Evolutionary conservation across 1,140 invertebrate genomes (phyloP).

Genomic region (Hyles vespertilio): DNA sequence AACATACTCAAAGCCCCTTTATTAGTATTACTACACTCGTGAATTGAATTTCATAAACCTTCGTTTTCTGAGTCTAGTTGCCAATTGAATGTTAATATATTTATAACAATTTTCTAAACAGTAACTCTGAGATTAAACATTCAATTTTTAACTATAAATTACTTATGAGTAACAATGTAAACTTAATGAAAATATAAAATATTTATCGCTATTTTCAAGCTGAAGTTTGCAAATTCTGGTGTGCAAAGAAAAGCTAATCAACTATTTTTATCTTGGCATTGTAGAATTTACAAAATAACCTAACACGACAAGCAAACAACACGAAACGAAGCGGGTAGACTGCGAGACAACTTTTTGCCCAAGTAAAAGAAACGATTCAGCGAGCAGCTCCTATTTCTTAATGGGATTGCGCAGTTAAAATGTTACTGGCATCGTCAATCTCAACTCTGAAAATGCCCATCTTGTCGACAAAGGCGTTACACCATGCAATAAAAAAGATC

Average conservation of each 20-base stretch:
- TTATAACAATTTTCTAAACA: no score
- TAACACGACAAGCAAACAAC: not conserved
- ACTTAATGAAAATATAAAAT: no score
- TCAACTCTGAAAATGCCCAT: not conserved
- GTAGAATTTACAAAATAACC: not conserved
- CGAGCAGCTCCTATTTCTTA: constrained; percentile 8
- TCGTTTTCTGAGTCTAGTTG: no score
- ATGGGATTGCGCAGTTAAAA: constrained; percentile 13
- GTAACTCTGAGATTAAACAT: no score
- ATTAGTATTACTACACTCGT: no score
- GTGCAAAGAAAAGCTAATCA: not conserved
- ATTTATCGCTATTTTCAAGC: no score
- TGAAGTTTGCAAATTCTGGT: no score
- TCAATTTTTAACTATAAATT: no score
- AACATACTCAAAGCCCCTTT: no score
- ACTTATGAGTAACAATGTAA: no score
- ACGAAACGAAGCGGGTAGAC: not conserved
- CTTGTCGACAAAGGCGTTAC: not conserved
- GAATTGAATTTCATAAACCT: no score
- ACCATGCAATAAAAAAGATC: constrained; percentile 1
- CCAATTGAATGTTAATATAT: no score
- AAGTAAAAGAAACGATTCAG: constrained; percentile 5
- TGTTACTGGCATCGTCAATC: constrained; percentile 7
- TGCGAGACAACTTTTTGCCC: constrained; percentile 1
- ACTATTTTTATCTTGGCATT: not conserved